Base-by-base conservation (phyloP, 2,113 vertebrate species). In the Litocranius walleri region DNA sequence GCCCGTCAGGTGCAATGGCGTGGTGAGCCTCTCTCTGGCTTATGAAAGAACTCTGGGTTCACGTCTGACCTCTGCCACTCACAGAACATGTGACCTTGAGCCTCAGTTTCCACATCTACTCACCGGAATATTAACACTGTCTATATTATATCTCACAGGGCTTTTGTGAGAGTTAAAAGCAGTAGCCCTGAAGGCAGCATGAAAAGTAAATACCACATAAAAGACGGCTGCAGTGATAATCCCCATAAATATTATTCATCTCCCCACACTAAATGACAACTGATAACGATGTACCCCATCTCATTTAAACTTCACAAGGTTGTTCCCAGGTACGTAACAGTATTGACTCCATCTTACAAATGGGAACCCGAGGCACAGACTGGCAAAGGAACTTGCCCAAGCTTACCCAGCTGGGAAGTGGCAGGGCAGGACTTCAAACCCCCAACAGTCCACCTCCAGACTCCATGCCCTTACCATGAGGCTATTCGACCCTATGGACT, bases 381-480 rank as follows among this genome's bases (percentile, higher is more conserved):
- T 71, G n/a, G 25, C 0, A 4, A 29, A 91, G 78, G 40, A 50
- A 80, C 6, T 8, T 7, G 23, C 43, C 81, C 36, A 50, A 40
- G 21, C 27, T 2, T 8, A 7, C 21, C 78, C 17, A 61, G 40
- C 67, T 43, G n/a, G 48, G 61, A 52, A 56, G 89, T 5, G 30
- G 67, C 30, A 43, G 78, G 29, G 43, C 45, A 14, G 48, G 59
- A 48, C 57, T 91, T 88, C 27, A 36, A 4, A 29, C 59, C 12
- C 23, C 83, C 36, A 61, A 61, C 33, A 33, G 29, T 50, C 56
- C 6, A 5, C 77, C 43, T 6, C 81, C 17, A 74, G 48, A 64
- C 0, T 11, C 61, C 50, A 56, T 0, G 2, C 33, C 43, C 30
- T 43, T 9, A 23, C 48, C n/a, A 71, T 6, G 8, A 92, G 12